Conservation (phyloP, 1,140 invertebrate genomes). For the Megalonaias nervosa region DNA sequence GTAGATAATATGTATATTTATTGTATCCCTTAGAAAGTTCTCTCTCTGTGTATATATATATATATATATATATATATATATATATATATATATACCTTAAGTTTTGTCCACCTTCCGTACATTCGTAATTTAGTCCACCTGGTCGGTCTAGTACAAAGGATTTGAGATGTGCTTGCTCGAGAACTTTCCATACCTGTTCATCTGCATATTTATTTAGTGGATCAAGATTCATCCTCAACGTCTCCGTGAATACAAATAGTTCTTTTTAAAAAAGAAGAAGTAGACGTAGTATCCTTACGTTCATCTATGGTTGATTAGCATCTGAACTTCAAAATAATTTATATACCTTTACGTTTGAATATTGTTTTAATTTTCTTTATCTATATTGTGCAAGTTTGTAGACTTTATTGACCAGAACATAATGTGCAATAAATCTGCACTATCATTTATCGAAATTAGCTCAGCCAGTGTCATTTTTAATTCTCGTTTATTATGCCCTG, state of each 20-base stretch:
- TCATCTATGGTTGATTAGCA: neutral
- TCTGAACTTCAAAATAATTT: too few species aligned
- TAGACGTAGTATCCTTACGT: neutral
- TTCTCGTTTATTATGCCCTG: neutral
- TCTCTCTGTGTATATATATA: too few species aligned
- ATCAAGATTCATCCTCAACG: slow-evolving; percentile 76
- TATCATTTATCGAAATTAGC: neutral
- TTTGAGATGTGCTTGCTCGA: slow-evolving; percentile 56
- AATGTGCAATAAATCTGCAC: neutral
- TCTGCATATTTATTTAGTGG: slow-evolving; percentile 75
- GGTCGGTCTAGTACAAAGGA: slow-evolving; percentile 55
- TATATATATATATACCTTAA: slow-evolving; percentile 18
- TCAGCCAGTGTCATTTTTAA: neutral
- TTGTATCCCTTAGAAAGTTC: too few species aligned
- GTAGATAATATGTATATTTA: too few species aligned
- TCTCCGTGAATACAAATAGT: slow-evolving; percentile 71
- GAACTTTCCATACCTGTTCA: slow-evolving; percentile 65
- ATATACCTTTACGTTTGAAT: neutral
- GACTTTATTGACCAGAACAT: neutral
- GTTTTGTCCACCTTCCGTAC: slow-evolving; percentile 58
- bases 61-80: too few species aligned
- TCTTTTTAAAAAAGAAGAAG: slow-evolving; percentile 64
- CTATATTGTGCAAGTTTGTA: neutral
- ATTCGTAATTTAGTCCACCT: slow-evolving; percentile 46
- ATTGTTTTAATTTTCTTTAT: neutral